Conservation (phyloP, 2,888 invertebrate species). For the Mythimna albipuncta region DNA sequence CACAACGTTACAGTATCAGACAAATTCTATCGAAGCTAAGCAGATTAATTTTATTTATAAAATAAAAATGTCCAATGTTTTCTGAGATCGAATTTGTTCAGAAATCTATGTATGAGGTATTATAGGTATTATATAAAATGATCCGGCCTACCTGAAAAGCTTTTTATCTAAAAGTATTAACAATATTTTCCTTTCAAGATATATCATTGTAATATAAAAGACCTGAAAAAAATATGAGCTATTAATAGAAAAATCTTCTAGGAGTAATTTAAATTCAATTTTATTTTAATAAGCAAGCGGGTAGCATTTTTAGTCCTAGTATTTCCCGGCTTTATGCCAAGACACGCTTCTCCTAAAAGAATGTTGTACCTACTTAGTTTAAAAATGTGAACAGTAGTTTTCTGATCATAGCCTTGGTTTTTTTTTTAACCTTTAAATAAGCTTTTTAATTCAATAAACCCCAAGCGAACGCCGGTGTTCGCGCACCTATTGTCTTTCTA, state of each 20-base stretch:
- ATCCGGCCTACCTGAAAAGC: slow-evolving; percentile 2
- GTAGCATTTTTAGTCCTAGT: slow-evolving; percentile 15
- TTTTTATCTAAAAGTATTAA: slow-evolving; percentile 7
- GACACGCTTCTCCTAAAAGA: slow-evolving; percentile 31
- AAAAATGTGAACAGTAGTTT: neutral
- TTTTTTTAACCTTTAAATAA: neutral
- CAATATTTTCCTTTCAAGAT: slow-evolving; percentile 12
- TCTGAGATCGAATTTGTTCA: slow-evolving; percentile 1
- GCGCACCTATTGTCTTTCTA: too few relatives aligned
- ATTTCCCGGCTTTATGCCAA: slow-evolving; percentile 34
- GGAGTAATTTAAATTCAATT: slow-evolving; percentile 37
- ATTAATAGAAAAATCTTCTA: slow-evolving; percentile 2
- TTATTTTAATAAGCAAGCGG: slow-evolving; percentile 31
- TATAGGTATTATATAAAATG: too few relatives aligned
- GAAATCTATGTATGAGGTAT: slow-evolving; percentile 15
- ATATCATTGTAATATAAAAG: neutral
- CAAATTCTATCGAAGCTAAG: slow-evolving; percentile 10
- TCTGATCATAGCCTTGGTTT: neutral
- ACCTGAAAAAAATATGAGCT: neutral
- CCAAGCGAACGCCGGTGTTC: too few relatives aligned
- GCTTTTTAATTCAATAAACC: too few relatives aligned
- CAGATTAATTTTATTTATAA: slow-evolving; percentile 8
- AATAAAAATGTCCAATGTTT: slow-evolving; percentile 23
- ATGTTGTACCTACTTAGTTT: slow-evolving; percentile 6
- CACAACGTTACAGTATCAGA: neutral